Percentiles rank a stretch among this genome's conserved stretches.
These are phyloP conservation scores for Eurytoma californica DNA, from an alignment of 2,888 invertebrate species.

Conservation along the genomic window DNA sequence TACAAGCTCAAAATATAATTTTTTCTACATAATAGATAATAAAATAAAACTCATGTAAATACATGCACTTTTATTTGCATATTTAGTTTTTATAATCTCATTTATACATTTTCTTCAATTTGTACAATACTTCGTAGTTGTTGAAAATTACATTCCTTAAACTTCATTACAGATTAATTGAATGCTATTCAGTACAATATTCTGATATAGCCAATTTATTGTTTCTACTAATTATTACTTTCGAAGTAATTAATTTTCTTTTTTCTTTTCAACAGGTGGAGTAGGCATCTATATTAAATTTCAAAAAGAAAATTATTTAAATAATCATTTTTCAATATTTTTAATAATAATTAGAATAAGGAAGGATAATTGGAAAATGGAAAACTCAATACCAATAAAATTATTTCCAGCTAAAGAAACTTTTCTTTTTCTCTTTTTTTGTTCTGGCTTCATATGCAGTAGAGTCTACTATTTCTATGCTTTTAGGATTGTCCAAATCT, in stretches of 20 bases:
- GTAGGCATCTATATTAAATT: constrained; percentile 23
- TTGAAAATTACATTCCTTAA: background rate
- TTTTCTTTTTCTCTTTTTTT: constrained; percentile 37
- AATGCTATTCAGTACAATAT: background rate
- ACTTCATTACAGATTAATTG: background rate
- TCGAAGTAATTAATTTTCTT: constrained; percentile 4
- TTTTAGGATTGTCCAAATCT: constrained; percentile 20
- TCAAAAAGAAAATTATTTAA: background rate
- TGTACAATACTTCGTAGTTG: background rate
- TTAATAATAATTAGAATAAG: background rate
- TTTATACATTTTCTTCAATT: constrained; percentile 16
- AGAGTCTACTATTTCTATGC: constrained; percentile 39
- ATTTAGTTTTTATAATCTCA: background rate
- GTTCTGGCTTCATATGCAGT: constrained; percentile 26
- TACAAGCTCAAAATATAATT: background rate
- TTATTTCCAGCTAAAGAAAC: constrained; percentile 43
- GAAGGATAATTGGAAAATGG: constrained; percentile 9
- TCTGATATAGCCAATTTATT: constrained; percentile 11
- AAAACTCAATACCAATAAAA: constrained; percentile 38
- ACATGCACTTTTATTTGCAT: constrained; percentile 5
- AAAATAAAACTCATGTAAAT: too few relatives aligned
- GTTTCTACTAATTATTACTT: background rate
- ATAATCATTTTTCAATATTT: background rate
- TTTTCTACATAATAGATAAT: too few relatives aligned
- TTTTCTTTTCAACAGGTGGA: constrained; percentile 16